These are phyloP conservation scores for Acanthochromis polyacanthus DNA, from an alignment of 2,113 vertebrate genomes.

Conservation along the genomic window DNA sequence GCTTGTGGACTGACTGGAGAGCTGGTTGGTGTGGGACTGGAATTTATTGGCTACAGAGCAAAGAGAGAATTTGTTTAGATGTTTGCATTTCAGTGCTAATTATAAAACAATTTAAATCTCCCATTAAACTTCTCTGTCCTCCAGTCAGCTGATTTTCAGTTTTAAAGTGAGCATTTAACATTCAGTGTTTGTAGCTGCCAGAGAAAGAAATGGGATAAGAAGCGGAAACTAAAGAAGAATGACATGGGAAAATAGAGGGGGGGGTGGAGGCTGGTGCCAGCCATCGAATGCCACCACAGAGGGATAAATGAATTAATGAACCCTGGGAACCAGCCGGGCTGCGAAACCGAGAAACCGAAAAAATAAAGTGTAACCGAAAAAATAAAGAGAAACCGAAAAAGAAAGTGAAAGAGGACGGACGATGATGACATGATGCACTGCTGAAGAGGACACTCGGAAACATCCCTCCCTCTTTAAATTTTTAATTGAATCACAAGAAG, in stretches of 20 bases:
- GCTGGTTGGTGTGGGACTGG: background rate
- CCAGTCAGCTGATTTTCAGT: background rate
- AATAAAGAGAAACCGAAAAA: conserved; percentile 29
- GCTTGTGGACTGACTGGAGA: background rate
- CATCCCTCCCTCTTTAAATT: conserved; percentile 4
- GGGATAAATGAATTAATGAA: background rate
- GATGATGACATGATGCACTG: too few species aligned
- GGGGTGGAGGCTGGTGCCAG: conserved; percentile 26
- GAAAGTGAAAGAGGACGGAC: conserved; percentile 24
- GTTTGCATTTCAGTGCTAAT: background rate
- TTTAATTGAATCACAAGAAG: conserved; percentile 48
- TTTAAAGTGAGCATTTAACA: conserved; percentile 14
- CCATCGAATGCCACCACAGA: conserved; percentile 21
- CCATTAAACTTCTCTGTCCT: background rate
- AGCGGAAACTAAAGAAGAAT: background rate
- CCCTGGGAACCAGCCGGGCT: background rate
- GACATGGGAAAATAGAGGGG: background rate
- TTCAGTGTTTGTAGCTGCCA: conserved; percentile 25
- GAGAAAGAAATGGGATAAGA: conserved; percentile 2
- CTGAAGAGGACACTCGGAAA: background rate
- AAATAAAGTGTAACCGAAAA: conserved; percentile 24
- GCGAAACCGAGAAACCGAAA: conserved; percentile 29
- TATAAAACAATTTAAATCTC: background rate
- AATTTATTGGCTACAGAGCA: background rate
- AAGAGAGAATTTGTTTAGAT: background rate